Conservation (phyloP, 2,113 vertebrate genomes). For the Formicarius rufipectus region DNA sequence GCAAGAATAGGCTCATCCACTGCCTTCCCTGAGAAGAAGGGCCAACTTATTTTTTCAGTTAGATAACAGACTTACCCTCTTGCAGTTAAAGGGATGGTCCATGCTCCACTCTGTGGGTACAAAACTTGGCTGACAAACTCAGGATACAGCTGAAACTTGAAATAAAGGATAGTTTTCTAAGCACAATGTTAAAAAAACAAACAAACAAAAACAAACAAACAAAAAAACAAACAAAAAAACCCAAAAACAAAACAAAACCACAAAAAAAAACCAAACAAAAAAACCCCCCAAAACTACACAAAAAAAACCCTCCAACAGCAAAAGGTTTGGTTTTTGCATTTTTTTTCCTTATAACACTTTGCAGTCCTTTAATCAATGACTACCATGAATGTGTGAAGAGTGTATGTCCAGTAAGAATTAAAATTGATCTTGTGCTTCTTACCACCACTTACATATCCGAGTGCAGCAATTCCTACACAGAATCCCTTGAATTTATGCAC, state of each 20-base stretch:
- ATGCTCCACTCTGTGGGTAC: background rate
- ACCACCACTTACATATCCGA: background rate
- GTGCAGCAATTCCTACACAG: background rate
- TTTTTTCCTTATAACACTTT: background rate
- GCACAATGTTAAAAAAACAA: background rate
- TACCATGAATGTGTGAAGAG: background rate
- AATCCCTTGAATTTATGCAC: background rate
- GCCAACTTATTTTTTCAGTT: background rate
- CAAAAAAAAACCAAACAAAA: too few species aligned
- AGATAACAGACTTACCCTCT: background rate
- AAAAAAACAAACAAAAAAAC: background rate
- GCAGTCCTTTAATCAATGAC: background rate
- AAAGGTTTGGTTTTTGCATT: rapidly evolving
- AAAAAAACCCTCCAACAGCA: background rate
- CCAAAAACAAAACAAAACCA: too few species aligned
- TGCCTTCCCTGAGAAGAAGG: background rate
- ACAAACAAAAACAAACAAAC: background rate
- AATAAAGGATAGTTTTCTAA: background rate
- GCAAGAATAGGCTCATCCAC: background rate
- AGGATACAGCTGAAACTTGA: background rate
- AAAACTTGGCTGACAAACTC: background rate
- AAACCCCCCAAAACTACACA: too few species aligned
- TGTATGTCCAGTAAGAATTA: background rate
- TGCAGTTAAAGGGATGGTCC: background rate
- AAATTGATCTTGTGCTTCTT: background rate